phyloP scores from a whole-genome alignment of 2,797 vertebrate genomes.

The Bryconaethiops microstoma region DNA sequence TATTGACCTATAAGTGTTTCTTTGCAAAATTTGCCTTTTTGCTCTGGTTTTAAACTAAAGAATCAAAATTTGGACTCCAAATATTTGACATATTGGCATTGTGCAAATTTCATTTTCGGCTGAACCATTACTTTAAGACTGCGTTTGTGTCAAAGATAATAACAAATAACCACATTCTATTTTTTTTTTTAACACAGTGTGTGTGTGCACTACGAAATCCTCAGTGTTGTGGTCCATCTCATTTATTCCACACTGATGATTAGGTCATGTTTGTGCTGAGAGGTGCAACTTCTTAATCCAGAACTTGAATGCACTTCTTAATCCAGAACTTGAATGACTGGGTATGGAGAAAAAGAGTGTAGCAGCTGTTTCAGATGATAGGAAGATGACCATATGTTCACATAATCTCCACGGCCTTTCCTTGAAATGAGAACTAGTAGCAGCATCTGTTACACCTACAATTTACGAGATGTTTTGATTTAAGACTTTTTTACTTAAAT shows the following conservation, averaged over 20 bases:
- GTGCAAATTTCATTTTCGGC: too few species aligned
- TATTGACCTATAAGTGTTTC: too few species aligned
- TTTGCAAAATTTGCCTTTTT: too few species aligned
- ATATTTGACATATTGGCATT: too few species aligned
- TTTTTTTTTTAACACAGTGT: too few species aligned
- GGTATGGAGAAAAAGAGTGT: neutral
- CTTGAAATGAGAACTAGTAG: neutral
- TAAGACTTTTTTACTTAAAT: neutral
- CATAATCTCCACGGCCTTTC: neutral
- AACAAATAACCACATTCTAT: too few species aligned
- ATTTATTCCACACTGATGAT: neutral
- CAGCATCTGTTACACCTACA: neutral
- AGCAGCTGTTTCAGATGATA: conserved; percentile 1
- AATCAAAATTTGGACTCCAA: too few species aligned
- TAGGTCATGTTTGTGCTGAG: neutral
- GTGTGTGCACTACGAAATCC: too few species aligned
- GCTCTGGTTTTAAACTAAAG: too few species aligned
- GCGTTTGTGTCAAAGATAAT: too few species aligned
- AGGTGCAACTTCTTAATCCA: neutral
- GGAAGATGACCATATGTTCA: neutral
- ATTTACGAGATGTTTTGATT: neutral
- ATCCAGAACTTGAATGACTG: neutral
- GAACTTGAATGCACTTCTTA: neutral
- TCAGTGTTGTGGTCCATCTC: neutral
- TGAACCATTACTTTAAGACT: too few species aligned